Conservation (phyloP, 2,888 invertebrate species). For the Lingula anatina region DNA sequence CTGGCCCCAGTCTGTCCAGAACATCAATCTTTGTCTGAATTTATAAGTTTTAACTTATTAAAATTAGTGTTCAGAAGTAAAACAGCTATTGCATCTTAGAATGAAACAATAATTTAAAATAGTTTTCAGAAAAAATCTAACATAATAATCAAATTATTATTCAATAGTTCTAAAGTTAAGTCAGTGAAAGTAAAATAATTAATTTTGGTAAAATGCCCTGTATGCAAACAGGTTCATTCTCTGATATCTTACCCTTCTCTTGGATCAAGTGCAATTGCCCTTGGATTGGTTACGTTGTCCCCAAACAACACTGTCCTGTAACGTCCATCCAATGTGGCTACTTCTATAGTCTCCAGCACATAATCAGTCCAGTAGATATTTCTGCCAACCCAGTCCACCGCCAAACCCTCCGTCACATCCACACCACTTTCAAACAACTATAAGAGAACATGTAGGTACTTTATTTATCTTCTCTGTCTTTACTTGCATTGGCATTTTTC, state of each 20-base stretch:
- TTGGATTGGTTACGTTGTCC: conserved; percentile 91
- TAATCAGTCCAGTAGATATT: conserved; percentile 98
- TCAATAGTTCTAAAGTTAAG: no score
- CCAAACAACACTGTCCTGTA: conserved; percentile 79
- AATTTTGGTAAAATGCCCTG: no score
- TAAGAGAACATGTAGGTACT: conserved; percentile 3
- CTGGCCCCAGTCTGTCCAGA: conserved; percentile 99
- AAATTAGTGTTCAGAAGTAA: not conserved
- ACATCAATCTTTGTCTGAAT: conserved; percentile 63
- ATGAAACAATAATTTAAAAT: no score
- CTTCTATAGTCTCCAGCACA: conserved; percentile 88
- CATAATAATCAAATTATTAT: no score
- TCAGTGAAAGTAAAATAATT: no score
- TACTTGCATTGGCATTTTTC: no score
- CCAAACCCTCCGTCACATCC: conserved; percentile 91
- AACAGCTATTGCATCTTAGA: not conserved
- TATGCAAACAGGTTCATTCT: no score
- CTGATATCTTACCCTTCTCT: conserved; percentile 76
- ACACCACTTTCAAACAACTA: conserved; percentile 72
- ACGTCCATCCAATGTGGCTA: conserved; percentile 77
- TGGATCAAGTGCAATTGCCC: conserved; percentile 95
- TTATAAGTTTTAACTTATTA: not conserved
- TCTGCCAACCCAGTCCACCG: conserved; percentile 93
- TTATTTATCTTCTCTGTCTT: no score
- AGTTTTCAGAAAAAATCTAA: no score